Conservation (phyloP, 2,113 vertebrate genomes). For the Callorhinus ursinus region DNA sequence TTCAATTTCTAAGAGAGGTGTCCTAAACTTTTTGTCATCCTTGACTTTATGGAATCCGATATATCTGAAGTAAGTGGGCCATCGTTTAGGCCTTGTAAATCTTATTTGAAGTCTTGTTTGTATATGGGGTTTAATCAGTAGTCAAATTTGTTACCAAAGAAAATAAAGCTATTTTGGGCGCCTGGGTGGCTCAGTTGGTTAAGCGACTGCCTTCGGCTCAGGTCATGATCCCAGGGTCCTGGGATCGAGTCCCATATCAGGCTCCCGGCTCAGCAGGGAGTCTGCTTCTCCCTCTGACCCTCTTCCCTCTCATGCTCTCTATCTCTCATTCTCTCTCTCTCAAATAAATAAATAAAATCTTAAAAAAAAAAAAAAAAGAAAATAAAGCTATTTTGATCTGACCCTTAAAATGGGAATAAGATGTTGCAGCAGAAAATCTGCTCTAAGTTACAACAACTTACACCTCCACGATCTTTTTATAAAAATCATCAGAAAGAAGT, state of each 20-base stretch:
- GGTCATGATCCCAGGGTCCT: too few relatives aligned
- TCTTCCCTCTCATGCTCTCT: too few relatives aligned
- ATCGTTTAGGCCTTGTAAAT: background rate
- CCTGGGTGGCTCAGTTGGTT: too few relatives aligned
- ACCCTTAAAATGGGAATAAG: background rate
- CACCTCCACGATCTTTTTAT: constrained; percentile 54
- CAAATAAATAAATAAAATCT: too few relatives aligned
- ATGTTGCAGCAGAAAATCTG: background rate
- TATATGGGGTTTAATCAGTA: background rate
- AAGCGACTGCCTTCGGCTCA: too few relatives aligned
- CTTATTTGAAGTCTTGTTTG: constrained; percentile 11
- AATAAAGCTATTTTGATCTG: background rate
- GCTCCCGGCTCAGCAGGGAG: too few relatives aligned
- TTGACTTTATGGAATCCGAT: background rate
- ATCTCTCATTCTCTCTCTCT: too few relatives aligned
- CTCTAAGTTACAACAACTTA: constrained; percentile 5
- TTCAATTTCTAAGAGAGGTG: background rate
- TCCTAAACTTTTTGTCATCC: background rate
- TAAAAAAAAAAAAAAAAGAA: too few relatives aligned
- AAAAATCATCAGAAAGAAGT: constrained; percentile 47
- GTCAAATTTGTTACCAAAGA: background rate
- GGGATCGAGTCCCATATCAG: too few relatives aligned
- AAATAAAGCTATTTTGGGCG: background rate
- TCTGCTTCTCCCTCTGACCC: too few relatives aligned
- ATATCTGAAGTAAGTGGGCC: background rate